Conservation (phyloP, 2,113 vertebrate genomes). For the Fukomys damarensis region DNA sequence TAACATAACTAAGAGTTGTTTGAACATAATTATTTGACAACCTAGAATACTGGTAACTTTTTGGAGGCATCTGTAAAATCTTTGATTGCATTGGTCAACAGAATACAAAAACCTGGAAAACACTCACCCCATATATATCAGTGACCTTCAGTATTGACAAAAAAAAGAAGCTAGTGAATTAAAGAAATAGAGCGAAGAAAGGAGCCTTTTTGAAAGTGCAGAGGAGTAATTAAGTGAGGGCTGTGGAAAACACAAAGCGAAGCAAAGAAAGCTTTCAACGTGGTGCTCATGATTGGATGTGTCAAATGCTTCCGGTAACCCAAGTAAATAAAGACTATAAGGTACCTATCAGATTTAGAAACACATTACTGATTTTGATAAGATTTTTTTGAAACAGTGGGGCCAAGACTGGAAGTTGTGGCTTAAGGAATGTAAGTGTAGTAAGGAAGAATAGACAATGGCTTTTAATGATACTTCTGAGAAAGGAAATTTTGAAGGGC, state of each 20-base stretch:
- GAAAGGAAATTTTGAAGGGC: not conserved
- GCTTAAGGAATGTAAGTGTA: not conserved
- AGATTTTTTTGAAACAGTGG: not conserved
- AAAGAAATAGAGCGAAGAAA: not conserved
- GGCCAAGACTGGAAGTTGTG: not conserved
- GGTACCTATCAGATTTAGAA: not conserved
- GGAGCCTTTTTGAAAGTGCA: not conserved
- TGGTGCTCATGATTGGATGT: too few relatives aligned
- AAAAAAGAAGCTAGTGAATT: not conserved
- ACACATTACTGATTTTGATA: not conserved
- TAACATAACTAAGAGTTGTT: not conserved
- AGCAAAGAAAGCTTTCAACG: not conserved
- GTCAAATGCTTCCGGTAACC: not conserved
- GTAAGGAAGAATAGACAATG: not conserved
- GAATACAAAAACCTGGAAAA: not conserved
- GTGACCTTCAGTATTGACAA: not conserved
- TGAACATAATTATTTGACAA: not conserved
- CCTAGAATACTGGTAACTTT: slow-evolving; percentile 4
- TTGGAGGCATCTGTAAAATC: not conserved
- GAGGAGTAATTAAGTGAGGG: not conserved
- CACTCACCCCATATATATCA: not conserved
- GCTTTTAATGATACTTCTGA: not conserved
- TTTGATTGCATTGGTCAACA: not conserved
- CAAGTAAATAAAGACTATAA: not conserved
- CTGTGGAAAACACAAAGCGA: not conserved